Base-by-base conservation (phyloP, 1,140 invertebrate species). In the Archegozetes longisetosus region DNA sequence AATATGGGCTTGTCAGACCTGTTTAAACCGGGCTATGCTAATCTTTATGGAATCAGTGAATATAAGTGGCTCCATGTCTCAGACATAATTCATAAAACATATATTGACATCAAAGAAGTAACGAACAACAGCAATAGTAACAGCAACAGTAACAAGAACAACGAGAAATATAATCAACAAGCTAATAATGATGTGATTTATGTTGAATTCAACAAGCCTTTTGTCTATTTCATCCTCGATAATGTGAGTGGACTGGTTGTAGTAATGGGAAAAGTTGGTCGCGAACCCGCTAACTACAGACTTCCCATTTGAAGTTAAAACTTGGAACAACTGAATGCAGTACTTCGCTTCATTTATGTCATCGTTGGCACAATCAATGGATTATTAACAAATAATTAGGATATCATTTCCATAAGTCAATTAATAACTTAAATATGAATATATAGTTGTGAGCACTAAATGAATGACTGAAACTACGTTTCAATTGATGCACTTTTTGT, bases 221-320 rank as follows among this genome's bases (percentile, higher is more conserved):
- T 69, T 53, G 27, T 69, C 13, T 69, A 63, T 53, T 67, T 69
- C 20, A 60, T 69, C 29, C 60, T 69, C 23, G 68, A 69, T 50
- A 66, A 64, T 26, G 61, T 69, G 23, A 65, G 60, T 27, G 68
- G 68, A 23, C 53, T 68, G 13, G 64, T 67, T n/a, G 40, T 69
- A 50, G 62, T 57, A 0, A 67, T 69, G 65, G 68, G 68, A 2
- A 69, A 67, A 64, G 58, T 67, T 52, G 58, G 55, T n/a, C n/a
- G 29, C 3, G 51, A 54, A 53, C 50, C 50, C 4, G 50, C 51
- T 12, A 53, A 53, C 26, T 60, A 60, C 29, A 32, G 50, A 17
- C 26, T 60, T 12, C 58, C 58, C 3, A 48, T 53, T 53, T 40
- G 17, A 40, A n/a, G n/a, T n/a, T n/a, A n/a, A n/a, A n/a, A n/a